Conservation (phyloP, 2,113 vertebrate species). For the Sisor rabdophorus region DNA sequence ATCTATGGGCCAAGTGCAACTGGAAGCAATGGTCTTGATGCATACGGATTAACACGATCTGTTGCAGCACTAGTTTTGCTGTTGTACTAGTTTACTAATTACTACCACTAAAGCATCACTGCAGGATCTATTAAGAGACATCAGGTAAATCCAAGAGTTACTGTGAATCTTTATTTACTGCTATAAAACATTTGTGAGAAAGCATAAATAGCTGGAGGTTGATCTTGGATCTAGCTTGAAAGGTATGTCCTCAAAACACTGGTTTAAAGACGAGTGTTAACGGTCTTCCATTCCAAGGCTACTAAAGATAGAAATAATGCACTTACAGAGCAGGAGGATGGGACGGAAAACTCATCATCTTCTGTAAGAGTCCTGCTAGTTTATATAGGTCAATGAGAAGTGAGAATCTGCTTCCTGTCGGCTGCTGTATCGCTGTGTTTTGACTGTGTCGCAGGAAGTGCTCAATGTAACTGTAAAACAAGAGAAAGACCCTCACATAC, state of each 20-base stretch:
- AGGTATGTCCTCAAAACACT: neutral
- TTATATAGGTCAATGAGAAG: conserved; percentile 24
- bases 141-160: neutral
- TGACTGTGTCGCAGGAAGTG: neutral
- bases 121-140: neutral
- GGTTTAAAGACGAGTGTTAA: neutral
- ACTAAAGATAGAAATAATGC: conserved; percentile 10
- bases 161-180: neutral
- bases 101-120: too few relatives aligned
- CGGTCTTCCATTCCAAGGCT: conserved; percentile 26
- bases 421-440: neutral
- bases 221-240: conserved; percentile 26
- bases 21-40: too few relatives aligned
- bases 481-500: neutral
- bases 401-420: conserved; percentile 6
- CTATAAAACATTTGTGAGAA: conserved; percentile 7
- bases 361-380: neutral
- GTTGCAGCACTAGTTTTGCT: too few relatives aligned
- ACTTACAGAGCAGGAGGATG: conserved; percentile 23
- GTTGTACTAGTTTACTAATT: too few relatives aligned
- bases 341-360: conserved; percentile 10
- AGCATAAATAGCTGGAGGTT: conserved; percentile 9
- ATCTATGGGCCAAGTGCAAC: too few relatives aligned
- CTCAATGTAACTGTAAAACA: neutral
- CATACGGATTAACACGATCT: too few relatives aligned